phyloP scores from a whole-genome alignment of 2,888 invertebrate genomes.

The Andrena flavipes region DNA sequence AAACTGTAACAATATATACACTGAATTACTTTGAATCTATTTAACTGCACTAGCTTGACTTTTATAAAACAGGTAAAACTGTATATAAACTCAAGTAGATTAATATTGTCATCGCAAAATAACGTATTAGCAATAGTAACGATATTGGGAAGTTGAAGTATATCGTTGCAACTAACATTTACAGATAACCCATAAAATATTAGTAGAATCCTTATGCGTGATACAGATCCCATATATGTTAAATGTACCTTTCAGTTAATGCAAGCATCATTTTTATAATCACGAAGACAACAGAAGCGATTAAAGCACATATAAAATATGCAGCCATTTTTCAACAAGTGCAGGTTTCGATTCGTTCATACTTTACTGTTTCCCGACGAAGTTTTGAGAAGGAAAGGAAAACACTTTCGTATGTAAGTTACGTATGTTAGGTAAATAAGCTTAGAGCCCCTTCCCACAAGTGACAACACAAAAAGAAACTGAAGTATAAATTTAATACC shows the following conservation, averaged over 20 bases:
- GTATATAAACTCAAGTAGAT: conserved; percentile 25
- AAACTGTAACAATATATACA: conserved; percentile 77
- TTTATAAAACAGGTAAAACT: conserved; percentile 54
- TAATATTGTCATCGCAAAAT: conserved; percentile 1
- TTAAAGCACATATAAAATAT: conserved; percentile 56
- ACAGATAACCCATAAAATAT: background rate
- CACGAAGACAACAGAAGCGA: conserved; percentile 54
- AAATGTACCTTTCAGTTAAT: conserved; percentile 15
- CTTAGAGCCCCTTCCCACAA: conserved; percentile 42
- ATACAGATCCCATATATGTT: conserved; percentile 14
- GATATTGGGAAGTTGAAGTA: conserved; percentile 8
- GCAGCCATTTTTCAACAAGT: conserved; percentile 57
- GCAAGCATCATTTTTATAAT: conserved; percentile 30
- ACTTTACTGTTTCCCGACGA: conserved; percentile 13
- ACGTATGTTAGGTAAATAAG: conserved; percentile 54
- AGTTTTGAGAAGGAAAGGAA: conserved; percentile 32
- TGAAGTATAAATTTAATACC: conserved; percentile 78
- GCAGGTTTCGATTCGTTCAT: conserved; percentile 25
- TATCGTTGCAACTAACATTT: conserved; percentile 5
- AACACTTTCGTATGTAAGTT: conserved; percentile 27
- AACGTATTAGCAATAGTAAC: conserved; percentile 18
- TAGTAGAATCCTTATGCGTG: conserved; percentile 17
- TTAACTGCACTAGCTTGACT: conserved; percentile 16
- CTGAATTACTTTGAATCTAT: conserved; percentile 44
- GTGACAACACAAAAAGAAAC: conserved; percentile 70